Evolutionary conservation across 2,888 invertebrate species (phyloP), one percentile per base, ranked within the genome.

Genomic region (Congeria kusceri): DNA sequence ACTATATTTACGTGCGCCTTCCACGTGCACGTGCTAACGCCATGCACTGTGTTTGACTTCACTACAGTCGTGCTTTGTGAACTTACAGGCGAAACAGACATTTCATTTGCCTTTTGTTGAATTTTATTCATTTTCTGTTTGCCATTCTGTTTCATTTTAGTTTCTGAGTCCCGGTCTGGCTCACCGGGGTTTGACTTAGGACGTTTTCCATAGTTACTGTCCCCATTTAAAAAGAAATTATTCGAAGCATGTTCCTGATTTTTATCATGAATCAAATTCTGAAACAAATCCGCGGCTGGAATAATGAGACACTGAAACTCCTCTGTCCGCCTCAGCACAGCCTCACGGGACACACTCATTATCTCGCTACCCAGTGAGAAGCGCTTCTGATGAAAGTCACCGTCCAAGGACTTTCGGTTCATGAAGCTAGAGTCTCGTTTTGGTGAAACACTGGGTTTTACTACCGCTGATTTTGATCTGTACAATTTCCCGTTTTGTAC

Each of bases 221-320:
- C 23, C 11, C 20, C 28, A 44, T 57, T 56, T n/a, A 25, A 62
- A n/a, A 23, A 46, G n/a, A 44, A 32, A 28, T 63, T 44, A 13
- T 56, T 56, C 23, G 63, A 53, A 56, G 53, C 25, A 25, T 57
- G 61, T 25, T 65, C 57, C 15, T 65, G 58, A 29, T 20, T 4
- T n/a, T 4, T 53, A 20, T 25, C 25, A 9, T 44, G 63, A 13
- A 72, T 32, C 44, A 72, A 39, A 47, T 72, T 64, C 2, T 63
- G 57, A 11, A 72, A 7, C n/a, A 72, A 32, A 44, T 64, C 49
- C 58, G 56, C 47, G 18, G 58, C 58, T 28, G 71, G 64, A 46
- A 72, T 47, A 9, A 72, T 47, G n/a, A 72, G 15, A 46, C 64
- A 72, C 25, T 58, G 71, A 7, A 65, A 56, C 0, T 64, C 64